Evolutionary conservation across 2,113 vertebrate species (phyloP), one percentile per base, ranked within the genome.

Genomic region (Trachemys scripta): DNA sequence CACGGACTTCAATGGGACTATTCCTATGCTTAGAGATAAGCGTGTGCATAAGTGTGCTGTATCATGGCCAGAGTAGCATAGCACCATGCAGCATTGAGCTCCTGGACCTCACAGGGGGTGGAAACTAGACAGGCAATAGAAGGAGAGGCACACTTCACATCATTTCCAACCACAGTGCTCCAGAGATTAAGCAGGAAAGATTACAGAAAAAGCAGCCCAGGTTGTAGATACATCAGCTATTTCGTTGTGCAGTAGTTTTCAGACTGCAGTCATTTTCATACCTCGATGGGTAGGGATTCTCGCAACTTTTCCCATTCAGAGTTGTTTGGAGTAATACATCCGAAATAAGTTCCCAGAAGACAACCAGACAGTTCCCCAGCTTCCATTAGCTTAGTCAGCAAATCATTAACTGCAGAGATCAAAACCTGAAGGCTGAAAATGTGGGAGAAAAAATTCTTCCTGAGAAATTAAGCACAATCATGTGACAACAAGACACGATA

Each of bases 341-440:
- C 97, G 87, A 99, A 87, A 45, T 98, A 99, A 86, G 97, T 97
- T 69, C 91, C 88, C 86, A 99, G 95, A 54, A 99, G 94, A 88
- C 84, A 85, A 57, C 86, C 95, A 56, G 97, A 96, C 45, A 94
- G 84, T n/a, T 95, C 93, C 6, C 98, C 98, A 84, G 98, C 98
- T 75, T 99, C 98, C 72, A 98, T 53, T 49, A 99, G 95, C 3
- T 97, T 98, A 88, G 98, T 98, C 50, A 99, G 97, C 82, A 99
- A 90, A 84, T 98, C 98, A 90, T 98, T 97, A 10, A 99, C 99
- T 45, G 99, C 98, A 91, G 97, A 97, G 56, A 99, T 98, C 78
- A 99, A 98, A 95, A 99, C 97, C 97, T 99, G 99, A n/a, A 99
- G 98, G 96, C 99, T 99, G 91, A 93, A 82, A 92, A 96, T 35